Conservation (phyloP, 2,113 vertebrate genomes). For the Engystomops pustulosus region DNA sequence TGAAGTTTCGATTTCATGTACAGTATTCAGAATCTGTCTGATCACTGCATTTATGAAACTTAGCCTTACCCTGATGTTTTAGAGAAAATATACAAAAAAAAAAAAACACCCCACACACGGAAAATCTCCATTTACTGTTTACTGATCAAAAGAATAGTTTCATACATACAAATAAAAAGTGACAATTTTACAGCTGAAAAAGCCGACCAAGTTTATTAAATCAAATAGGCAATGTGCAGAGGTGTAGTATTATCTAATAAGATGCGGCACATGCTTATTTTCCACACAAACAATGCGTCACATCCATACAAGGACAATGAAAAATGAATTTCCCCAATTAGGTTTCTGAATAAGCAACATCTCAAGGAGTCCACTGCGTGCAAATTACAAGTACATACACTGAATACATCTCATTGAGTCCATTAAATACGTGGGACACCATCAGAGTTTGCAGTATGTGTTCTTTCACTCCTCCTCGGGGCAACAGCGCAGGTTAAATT, state of each 20-base stretch:
- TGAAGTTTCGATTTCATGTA: too few species aligned
- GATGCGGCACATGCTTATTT: conserved; percentile 45
- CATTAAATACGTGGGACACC: background rate
- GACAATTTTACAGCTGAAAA: conserved; percentile 4
- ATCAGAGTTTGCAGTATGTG: background rate
- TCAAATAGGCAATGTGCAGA: conserved; percentile 48
- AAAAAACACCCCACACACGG: too few species aligned
- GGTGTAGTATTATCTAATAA: conserved; percentile 29
- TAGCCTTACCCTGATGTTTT: too few species aligned
- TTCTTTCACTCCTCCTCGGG: background rate
- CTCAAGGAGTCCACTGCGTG: conserved; percentile 13
- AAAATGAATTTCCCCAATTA: background rate
- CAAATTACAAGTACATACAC: conserved; percentile 46
- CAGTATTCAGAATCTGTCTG: too few species aligned
- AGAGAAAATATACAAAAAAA: too few species aligned
- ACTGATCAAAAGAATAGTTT: too few species aligned
- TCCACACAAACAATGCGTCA: conserved; percentile 39
- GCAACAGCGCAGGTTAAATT: background rate
- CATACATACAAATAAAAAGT: conserved; percentile 17
- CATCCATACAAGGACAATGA: conserved; percentile 30
- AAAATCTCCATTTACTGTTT: too few species aligned
- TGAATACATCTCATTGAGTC: background rate
- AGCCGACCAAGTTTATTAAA: conserved; percentile 50
- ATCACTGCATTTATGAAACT: too few species aligned
- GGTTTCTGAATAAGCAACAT: conserved; percentile 14